Percentiles rank a stretch among this genome's conserved stretches.
Conservation (phyloP, 2,797 vertebrate genomes). For the Orientallactaga sibirica region DNA sequence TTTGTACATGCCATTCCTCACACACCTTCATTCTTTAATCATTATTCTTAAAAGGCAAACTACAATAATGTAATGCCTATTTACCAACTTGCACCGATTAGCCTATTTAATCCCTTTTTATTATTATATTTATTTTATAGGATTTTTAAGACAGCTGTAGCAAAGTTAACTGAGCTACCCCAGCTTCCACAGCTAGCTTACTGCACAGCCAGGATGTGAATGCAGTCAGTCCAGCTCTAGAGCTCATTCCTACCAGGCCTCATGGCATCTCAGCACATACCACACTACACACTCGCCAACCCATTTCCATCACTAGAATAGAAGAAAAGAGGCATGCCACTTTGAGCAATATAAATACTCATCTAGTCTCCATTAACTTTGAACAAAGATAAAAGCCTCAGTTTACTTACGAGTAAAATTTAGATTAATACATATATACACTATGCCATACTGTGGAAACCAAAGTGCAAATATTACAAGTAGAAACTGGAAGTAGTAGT, state of each 20-base stretch:
- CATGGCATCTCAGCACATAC: background rate
- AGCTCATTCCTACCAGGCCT: background rate
- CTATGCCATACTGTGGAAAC: background rate
- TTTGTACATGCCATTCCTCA: background rate
- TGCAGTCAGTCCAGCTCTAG: background rate
- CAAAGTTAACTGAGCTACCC: background rate
- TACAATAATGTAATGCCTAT: background rate
- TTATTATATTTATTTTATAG: background rate
- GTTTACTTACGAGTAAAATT: background rate
- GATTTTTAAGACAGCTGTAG: background rate
- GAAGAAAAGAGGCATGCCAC: background rate
- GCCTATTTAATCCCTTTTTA: background rate
- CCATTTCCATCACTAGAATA: background rate
- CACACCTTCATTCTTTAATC: background rate
- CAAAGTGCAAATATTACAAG: background rate
- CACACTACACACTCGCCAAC: background rate
- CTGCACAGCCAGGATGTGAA: background rate
- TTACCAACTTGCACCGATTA: background rate
- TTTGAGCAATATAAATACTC: background rate
- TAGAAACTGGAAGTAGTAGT: background rate
- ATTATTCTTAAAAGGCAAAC: background rate
- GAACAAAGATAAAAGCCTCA: background rate
- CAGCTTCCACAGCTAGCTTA: background rate
- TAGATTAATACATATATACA: background rate
- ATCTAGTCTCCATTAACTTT: background rate